phyloP scores from a whole-genome alignment of 92 coral and sea anemone species.

The Porites rus region DNA sequence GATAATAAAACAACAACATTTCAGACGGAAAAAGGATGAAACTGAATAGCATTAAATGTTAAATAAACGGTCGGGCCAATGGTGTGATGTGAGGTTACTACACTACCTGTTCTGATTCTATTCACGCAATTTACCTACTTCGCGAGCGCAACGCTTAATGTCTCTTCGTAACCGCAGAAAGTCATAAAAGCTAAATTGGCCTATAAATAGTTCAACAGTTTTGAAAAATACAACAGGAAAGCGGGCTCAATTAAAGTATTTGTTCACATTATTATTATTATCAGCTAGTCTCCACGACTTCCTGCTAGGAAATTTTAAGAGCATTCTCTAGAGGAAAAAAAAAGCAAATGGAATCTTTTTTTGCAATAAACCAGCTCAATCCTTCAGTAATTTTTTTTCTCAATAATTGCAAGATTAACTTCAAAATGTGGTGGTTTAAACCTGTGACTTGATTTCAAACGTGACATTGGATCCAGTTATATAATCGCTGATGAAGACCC shows the following conservation, averaged over 20 bases:
- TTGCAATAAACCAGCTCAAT: not conserved
- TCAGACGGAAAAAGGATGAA: not conserved
- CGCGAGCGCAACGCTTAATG: constrained; percentile 16
- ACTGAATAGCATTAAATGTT: not conserved
- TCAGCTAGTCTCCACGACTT: not conserved
- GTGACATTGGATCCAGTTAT: not conserved
- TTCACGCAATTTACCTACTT: constrained; percentile 1
- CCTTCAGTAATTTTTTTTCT: not conserved
- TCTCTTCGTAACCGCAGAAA: constrained; percentile 3
- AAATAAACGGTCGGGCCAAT: not conserved
- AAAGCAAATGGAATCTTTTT: not conserved
- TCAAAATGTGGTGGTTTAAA: not conserved
- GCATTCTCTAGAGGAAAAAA: constrained; percentile 2
- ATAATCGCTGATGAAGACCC: not conserved
- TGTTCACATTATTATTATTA: not conserved
- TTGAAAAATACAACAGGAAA: not conserved
- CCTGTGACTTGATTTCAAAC: not conserved
- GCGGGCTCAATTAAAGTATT: not conserved
- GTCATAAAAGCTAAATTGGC: constrained; percentile 31
- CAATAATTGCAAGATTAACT: not conserved
- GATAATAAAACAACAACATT: not conserved
- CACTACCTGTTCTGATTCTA: not conserved
- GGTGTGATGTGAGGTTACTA: not conserved
- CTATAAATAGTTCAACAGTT: constrained; percentile 20
- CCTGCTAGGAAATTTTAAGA: constrained; percentile 6